Percentiles rank a stretch among this genome's conserved stretches.
Conservation (phyloP, 1,140 invertebrate species). For the Alviniconcha marisindica region DNA sequence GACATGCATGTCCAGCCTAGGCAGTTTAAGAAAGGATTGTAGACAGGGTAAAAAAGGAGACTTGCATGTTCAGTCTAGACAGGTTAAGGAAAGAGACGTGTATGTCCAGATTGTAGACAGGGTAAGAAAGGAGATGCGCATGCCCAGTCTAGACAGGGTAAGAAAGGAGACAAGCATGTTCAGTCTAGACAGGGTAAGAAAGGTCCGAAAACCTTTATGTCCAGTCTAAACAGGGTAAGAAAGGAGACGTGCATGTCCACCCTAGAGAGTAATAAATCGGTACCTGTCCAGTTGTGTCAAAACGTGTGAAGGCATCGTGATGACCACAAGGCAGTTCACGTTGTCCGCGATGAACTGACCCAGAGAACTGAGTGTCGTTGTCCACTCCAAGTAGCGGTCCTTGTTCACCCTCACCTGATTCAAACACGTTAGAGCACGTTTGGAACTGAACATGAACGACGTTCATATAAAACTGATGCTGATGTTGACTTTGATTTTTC, state of each 20-base stretch:
- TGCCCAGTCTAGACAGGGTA: neutral
- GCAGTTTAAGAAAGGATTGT: too few relatives aligned
- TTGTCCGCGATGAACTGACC: neutral
- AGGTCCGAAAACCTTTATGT: too few relatives aligned
- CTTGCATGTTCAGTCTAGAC: neutral
- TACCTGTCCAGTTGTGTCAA: neutral
- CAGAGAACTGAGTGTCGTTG: neutral
- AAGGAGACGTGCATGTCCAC: neutral
- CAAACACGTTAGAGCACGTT: too few relatives aligned
- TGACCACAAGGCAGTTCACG: neutral
- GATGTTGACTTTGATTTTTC: too few relatives aligned
- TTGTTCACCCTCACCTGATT: constrained; percentile 20
- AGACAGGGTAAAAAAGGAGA: neutral
- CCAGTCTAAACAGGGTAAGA: too few relatives aligned
- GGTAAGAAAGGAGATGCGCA: neutral
- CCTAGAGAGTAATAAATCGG: neutral
- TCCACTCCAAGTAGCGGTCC: neutral
- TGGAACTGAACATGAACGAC: too few relatives aligned
- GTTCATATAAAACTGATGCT: too few relatives aligned
- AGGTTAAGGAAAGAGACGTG: neutral
- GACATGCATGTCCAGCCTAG: too few relatives aligned
- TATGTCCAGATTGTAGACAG: neutral
- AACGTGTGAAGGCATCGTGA: constrained; percentile 1
- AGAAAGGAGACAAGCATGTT: neutral
- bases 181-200: neutral